These are phyloP conservation scores for Metopia argyrocephala DNA, from an alignment of 2,888 invertebrate genomes.

Conservation along the genomic window DNA sequence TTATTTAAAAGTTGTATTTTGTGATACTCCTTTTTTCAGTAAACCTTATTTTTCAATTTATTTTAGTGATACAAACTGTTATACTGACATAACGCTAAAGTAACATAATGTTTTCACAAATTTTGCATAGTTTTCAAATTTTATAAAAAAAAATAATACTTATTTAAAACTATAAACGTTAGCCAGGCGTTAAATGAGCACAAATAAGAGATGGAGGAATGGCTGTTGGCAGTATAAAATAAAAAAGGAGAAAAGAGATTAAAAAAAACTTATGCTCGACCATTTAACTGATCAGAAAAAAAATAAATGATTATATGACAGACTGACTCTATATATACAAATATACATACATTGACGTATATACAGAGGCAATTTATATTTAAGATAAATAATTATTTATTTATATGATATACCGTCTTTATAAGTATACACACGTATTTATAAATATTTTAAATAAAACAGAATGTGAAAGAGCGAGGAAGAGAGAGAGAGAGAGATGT, in stretches of 20 bases:
- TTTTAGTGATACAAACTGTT: too few species aligned
- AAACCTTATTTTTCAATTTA: too few species aligned
- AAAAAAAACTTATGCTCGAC: too few species aligned
- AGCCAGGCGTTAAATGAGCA: constrained; percentile 48
- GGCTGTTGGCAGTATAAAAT: neutral
- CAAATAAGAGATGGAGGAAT: neutral
- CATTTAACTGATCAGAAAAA: neutral
- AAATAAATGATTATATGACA: neutral
- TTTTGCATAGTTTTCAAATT: neutral
- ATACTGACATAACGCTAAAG: neutral
- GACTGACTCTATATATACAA: neutral
- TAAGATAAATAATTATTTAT: neutral
- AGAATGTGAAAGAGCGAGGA: neutral
- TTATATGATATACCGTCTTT: neutral
- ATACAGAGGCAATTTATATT: neutral
- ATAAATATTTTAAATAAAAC: too few species aligned
- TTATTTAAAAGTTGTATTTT: too few species aligned
- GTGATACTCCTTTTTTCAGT: too few species aligned
- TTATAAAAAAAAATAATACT: neutral
- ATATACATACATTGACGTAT: neutral
- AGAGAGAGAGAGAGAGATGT: neutral
- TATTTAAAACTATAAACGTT: constrained; percentile 16
- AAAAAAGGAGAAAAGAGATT: neutral
- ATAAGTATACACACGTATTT: neutral
- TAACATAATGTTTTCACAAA: neutral